These are phyloP conservation scores for Poeciliopsis turrubarensis DNA, from an alignment of 2,113 vertebrate species.

Conservation along the genomic window DNA sequence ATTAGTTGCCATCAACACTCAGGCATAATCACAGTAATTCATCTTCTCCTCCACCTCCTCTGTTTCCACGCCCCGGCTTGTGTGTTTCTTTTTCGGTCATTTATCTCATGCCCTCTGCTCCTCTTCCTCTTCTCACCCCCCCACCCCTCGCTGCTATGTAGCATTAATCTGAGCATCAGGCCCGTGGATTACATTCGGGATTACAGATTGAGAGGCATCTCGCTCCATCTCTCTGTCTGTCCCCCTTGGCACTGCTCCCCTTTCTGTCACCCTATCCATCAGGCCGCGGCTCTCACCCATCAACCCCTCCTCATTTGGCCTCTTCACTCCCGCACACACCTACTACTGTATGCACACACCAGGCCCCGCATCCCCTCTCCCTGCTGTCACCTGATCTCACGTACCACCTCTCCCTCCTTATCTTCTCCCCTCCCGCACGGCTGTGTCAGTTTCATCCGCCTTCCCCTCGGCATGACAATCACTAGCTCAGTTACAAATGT, in stretches of 20 bases:
- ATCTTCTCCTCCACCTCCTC: conserved; percentile 47
- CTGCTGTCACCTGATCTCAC: conserved; percentile 53
- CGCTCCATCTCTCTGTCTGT: conserved; percentile 59
- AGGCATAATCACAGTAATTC: conserved; percentile 35
- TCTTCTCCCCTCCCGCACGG: conserved; percentile 25
- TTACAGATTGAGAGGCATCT: conserved; percentile 79
- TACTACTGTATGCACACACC: conserved; percentile 11
- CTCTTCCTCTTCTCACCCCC: conserved; percentile 7
- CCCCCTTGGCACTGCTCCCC: conserved; percentile 58
- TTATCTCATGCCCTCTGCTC: conserved; percentile 57
- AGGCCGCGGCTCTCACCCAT: conserved; percentile 29
- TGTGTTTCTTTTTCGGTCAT: conserved; percentile 58
- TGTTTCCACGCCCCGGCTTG: conserved; percentile 16
- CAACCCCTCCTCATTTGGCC: conserved; percentile 25
- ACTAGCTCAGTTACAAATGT: conserved; percentile 1
- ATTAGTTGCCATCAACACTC: conserved; percentile 12
- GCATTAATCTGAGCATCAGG: conserved; percentile 82
- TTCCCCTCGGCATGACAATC: conserved; percentile 39
- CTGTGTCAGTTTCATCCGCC: conserved; percentile 19
- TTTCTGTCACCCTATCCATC: conserved; percentile 55
- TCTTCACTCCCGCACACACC: not conserved
- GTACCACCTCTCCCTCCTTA: conserved; percentile 31
- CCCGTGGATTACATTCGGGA: conserved; percentile 81
- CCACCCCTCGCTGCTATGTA: conserved; percentile 56
- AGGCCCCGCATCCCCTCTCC: conserved; percentile 15